Evolutionary conservation across 2,888 invertebrate genomes (phyloP).

Genomic region (Pelosia muscerda): DNA sequence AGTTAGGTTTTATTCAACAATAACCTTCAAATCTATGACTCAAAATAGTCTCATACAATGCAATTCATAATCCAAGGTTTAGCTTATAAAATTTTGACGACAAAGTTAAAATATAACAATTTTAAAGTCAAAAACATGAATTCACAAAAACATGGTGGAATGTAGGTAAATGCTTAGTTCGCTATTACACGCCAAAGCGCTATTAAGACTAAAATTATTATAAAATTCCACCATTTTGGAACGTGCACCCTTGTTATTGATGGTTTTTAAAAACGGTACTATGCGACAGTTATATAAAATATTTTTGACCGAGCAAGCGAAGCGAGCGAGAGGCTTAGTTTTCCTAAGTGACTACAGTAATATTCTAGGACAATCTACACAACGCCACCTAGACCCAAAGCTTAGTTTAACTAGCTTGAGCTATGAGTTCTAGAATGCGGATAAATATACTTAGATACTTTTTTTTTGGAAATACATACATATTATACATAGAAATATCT

Average conservation of each 20-base stretch:
- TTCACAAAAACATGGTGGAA: conserved; percentile 36
- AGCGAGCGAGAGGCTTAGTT: too few relatives aligned
- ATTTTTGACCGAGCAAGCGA: too few relatives aligned
- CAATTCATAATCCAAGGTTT: conserved; percentile 10
- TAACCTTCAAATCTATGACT: background rate
- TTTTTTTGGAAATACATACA: too few relatives aligned
- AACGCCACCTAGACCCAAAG: too few relatives aligned
- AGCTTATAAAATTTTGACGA: conserved; percentile 32
- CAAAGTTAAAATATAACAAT: conserved; percentile 21
- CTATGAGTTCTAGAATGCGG: too few relatives aligned
- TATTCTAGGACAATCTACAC: too few relatives aligned
- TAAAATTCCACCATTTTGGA: conserved; percentile 21
- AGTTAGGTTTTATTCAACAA: too few relatives aligned
- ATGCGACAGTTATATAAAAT: too few relatives aligned
- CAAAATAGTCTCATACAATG: background rate
- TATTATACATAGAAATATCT: too few relatives aligned
- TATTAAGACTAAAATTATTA: conserved; percentile 34
- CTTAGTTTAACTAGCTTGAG: too few relatives aligned
- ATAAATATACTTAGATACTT: too few relatives aligned
- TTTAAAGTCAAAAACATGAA: conserved; percentile 37
- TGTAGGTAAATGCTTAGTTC: conserved; percentile 55
- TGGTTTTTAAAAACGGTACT: conserved; percentile 15
- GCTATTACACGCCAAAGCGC: conserved; percentile 47
- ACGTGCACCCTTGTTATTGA: conserved; percentile 8
- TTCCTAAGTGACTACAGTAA: too few relatives aligned